Evolutionary conservation across 2,113 vertebrate genomes (phyloP).

Genomic region (Apteryx owenii): DNA sequence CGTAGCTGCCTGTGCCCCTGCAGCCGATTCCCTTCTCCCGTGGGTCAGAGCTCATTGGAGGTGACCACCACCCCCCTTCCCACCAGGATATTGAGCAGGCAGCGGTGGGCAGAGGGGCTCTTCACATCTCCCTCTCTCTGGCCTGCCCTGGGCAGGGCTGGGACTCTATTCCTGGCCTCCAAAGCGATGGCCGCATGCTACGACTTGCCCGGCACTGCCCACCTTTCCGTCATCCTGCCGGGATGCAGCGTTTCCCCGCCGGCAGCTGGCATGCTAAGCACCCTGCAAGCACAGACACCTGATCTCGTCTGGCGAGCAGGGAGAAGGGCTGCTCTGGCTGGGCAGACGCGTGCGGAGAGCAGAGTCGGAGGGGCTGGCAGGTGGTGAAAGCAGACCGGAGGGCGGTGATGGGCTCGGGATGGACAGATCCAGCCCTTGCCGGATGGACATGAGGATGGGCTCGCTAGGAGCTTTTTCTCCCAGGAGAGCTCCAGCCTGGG

Average conservation of each 20-base stretch:
- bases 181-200: accelerated
- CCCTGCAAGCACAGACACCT: too few relatives aligned
- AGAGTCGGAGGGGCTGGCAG: too few relatives aligned
- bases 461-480: not conserved
- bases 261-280: not conserved
- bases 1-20: not conserved
- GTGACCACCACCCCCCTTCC: too few relatives aligned
- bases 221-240: not conserved
- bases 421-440: accelerated
- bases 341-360: too few relatives aligned
- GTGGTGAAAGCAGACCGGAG: not conserved
- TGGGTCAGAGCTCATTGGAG: not conserved
- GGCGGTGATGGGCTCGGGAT: not conserved
- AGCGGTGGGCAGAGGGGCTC: too few relatives aligned
- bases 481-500: not conserved
- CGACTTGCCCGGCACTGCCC: not conserved
- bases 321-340: too few relatives aligned
- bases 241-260: not conserved
- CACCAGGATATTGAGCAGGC: too few relatives aligned
- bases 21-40: not conserved
- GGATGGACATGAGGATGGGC: too few relatives aligned
- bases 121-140: too few relatives aligned
- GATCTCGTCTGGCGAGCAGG: too few relatives aligned
- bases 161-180: not conserved
- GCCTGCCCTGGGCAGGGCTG: not conserved